Percentiles rank a stretch among this genome's conserved stretches.
phyloP scores from a whole-genome alignment of 2,797 vertebrate genomes.

The Chaetophractus vellerosus region DNA sequence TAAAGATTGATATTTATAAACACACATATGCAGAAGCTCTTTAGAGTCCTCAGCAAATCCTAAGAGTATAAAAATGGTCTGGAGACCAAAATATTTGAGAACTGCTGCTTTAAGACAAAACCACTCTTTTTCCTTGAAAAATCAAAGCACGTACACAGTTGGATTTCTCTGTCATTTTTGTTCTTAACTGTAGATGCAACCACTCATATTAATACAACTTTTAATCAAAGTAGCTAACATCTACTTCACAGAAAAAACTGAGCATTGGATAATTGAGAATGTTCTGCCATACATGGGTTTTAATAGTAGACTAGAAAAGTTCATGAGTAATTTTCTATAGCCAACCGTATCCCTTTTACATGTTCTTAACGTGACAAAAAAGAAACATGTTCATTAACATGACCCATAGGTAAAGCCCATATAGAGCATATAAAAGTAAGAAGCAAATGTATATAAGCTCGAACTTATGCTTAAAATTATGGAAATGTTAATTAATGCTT shows the following conservation, averaged over 20 bases:
- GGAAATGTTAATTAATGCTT: not conserved
- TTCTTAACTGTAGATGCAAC: not conserved
- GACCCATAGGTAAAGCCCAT: not conserved
- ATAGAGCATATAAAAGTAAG: not conserved
- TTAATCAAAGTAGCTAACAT: not conserved
- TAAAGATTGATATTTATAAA: slow-evolving; percentile 13
- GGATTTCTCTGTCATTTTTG: slow-evolving; percentile 6
- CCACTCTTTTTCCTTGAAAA: slow-evolving; percentile 41
- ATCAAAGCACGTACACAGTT: not conserved
- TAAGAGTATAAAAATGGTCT: slow-evolving; percentile 6
- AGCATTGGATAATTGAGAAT: not conserved
- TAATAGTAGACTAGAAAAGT: not conserved
- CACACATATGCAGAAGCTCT: not conserved
- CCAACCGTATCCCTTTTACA: not conserved
- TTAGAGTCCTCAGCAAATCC: not conserved
- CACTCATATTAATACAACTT: slow-evolving; percentile 47
- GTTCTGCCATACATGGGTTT: not conserved
- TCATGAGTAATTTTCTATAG: not conserved
- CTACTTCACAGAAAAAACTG: slow-evolving; percentile 39
- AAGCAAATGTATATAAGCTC: not conserved
- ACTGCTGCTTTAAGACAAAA: not conserved
- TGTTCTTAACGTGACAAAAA: slow-evolving; percentile 52
- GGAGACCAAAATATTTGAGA: not conserved
- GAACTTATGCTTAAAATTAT: too few species aligned
- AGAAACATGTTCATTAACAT: slow-evolving; percentile 11